A percentile compares a stretch with the other conserved stretches of the same genome.
Conservation (phyloP, 2,113 vertebrate genomes). For the Archocentrus centrarchus region DNA sequence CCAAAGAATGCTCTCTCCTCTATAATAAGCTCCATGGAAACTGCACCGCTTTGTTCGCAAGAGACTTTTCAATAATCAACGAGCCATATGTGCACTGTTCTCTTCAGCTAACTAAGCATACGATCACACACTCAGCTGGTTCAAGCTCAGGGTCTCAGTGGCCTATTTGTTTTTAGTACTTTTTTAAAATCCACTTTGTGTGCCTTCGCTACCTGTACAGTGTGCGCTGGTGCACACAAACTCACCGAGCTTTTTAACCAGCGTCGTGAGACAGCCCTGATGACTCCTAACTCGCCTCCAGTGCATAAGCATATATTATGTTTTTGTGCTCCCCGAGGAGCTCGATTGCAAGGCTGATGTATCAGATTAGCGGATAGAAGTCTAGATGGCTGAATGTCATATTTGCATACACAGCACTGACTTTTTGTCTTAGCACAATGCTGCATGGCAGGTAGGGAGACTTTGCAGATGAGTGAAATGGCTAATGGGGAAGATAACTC, state of each 20-base stretch:
- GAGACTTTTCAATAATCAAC: constrained; percentile 50
- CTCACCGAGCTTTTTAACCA: background rate
- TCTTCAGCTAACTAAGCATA: constrained; percentile 44
- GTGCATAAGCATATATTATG: constrained; percentile 47
- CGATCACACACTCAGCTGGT: constrained; percentile 25
- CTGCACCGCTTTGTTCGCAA: constrained; percentile 29
- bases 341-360: constrained; percentile 60
- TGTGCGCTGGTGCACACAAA: background rate
- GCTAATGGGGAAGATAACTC: constrained; percentile 77
- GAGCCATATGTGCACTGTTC: constrained; percentile 32
- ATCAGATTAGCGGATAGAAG: constrained; percentile 74
- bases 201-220: background rate
- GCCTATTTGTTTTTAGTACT: constrained; percentile 27
- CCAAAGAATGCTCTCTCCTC: constrained; percentile 30
- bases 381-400: constrained; percentile 80
- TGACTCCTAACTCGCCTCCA: constrained; percentile 35
- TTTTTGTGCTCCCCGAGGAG: constrained; percentile 38
- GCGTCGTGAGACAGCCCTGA: background rate
- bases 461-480: constrained; percentile 55
- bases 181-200: background rate
- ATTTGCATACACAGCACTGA: constrained; percentile 81
- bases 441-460: constrained; percentile 59
- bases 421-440: constrained; percentile 74
- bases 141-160: constrained; percentile 36
- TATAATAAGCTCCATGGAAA: constrained; percentile 60